phyloP scores from a whole-genome alignment of 1,140 invertebrate genomes.

The Contarinia nasturtii region DNA sequence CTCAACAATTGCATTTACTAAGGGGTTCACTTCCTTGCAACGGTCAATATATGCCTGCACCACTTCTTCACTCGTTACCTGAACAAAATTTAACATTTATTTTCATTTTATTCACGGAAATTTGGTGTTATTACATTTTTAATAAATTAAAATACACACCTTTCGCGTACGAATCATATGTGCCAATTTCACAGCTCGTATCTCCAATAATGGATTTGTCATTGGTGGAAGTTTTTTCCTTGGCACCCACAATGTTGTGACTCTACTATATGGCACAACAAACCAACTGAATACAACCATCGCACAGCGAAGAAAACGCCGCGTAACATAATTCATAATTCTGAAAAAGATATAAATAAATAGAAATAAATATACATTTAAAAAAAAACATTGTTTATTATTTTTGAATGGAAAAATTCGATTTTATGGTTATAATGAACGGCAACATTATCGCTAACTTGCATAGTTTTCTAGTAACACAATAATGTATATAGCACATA shows the following conservation, averaged over 20 bases:
- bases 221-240: slow-evolving; percentile 34
- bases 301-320: slow-evolving; percentile 22
- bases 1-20: slow-evolving; percentile 49
- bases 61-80: slow-evolving; percentile 37
- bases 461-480: too few relatives aligned
- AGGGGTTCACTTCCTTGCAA: slow-evolving; percentile 41
- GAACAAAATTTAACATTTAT: slow-evolving; percentile 6
- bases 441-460: too few relatives aligned
- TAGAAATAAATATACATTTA: too few relatives aligned
- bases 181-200: slow-evolving; percentile 35
- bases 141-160: slow-evolving; percentile 23
- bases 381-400: too few relatives aligned
- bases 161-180: slow-evolving; percentile 36
- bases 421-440: too few relatives aligned
- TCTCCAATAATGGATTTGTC: slow-evolving; percentile 32
- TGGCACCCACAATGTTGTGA: slow-evolving; percentile 41
- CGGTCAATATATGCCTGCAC: slow-evolving; percentile 40
- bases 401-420: too few relatives aligned
- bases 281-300: slow-evolving; percentile 26
- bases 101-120: background rate
- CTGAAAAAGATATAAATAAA: slow-evolving; percentile 9
- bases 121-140: background rate
- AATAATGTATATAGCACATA: too few relatives aligned
- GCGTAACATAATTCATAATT: slow-evolving; percentile 25
- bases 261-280: slow-evolving; percentile 23